These are phyloP conservation scores for Lasioglossum calceatum DNA, from an alignment of 2,888 invertebrate genomes.

Conservation along the genomic window DNA sequence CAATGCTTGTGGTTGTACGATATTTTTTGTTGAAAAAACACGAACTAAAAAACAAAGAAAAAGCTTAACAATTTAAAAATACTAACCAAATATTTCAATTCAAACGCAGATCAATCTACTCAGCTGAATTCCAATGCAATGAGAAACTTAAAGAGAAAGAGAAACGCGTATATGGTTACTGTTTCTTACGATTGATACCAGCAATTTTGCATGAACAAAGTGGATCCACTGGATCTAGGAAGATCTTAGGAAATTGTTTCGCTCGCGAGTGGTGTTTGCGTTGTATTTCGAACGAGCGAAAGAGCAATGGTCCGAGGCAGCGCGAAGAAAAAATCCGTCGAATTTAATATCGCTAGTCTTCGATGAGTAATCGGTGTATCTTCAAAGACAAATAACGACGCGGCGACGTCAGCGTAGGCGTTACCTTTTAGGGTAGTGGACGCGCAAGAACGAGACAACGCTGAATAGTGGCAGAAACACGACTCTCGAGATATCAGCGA, in stretches of 20 bases:
- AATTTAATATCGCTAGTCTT: conserved; percentile 49
- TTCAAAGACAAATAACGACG: conserved; percentile 54
- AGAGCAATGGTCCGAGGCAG: conserved; percentile 5
- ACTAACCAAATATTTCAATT: no score
- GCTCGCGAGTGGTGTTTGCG: background rate
- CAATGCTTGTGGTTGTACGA: no score
- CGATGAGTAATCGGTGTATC: conserved; percentile 58
- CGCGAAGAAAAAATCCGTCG: conserved; percentile 18
- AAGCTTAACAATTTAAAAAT: no score
- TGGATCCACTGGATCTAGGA: no score
- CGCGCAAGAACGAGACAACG: conserved; percentile 16
- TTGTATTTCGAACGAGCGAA: background rate
- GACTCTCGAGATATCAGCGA: conserved; percentile 4
- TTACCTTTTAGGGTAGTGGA: conserved; percentile 17
- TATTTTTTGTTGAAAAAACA: no score
- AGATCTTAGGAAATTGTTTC: background rate
- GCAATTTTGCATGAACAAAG: no score
- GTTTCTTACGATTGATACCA: no score
- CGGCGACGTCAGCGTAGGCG: conserved; percentile 56
- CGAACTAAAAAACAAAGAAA: no score
- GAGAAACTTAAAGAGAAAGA: no score
- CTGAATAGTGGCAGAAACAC: conserved; percentile 44
- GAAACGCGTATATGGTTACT: no score
- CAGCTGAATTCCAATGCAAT: no score
- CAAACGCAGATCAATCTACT: no score